These are phyloP conservation scores for Papilio aristodemus DNA, from an alignment of 1,140 invertebrate genomes.

Conservation along the genomic window DNA sequence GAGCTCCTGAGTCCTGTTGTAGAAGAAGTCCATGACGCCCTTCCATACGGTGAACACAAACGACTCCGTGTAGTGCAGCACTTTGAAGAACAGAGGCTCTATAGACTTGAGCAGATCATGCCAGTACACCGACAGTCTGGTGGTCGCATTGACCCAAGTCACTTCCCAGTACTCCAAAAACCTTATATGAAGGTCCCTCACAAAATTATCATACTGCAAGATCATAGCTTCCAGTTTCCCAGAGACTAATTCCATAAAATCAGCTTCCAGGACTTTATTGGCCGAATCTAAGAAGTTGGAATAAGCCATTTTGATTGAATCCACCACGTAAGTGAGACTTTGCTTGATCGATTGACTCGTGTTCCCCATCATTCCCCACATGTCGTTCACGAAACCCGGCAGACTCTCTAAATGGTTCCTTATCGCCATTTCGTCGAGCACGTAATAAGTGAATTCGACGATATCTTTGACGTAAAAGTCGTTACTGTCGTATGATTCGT, in stretches of 20 bases:
- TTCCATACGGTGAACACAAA: conserved; percentile 87
- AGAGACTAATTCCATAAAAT: conserved; percentile 85
- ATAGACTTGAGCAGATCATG: conserved; percentile 85
- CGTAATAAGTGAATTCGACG: conserved; percentile 83
- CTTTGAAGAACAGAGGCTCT: conserved; percentile 88
- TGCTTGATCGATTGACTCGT: conserved; percentile 88
- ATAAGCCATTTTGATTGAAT: conserved; percentile 86
- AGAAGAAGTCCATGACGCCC: conserved; percentile 89
- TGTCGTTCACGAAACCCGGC: conserved; percentile 88
- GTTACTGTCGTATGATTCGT: conserved; percentile 88
- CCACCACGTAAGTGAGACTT: conserved; percentile 87
- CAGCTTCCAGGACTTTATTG: conserved; percentile 85
- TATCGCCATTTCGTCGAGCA: conserved; percentile 89
- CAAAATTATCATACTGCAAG: conserved; percentile 88
- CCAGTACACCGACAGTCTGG: conserved; percentile 85
- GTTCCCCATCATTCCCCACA: conserved; percentile 91
- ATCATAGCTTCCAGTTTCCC: conserved; percentile 85
- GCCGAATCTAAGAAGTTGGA: conserved; percentile 85
- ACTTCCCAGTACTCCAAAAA: conserved; percentile 88
- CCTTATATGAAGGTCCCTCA: conserved; percentile 88
- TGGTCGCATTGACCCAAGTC: conserved; percentile 84
- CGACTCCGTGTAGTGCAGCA: conserved; percentile 87
- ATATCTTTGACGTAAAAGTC: conserved; percentile 92
- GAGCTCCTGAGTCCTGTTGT: conserved; percentile 87
- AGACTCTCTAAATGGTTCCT: conserved; percentile 87